Evolutionary conservation across 2,797 vertebrate genomes (phyloP).

Genomic region (Pogoniulus pusillus): DNA sequence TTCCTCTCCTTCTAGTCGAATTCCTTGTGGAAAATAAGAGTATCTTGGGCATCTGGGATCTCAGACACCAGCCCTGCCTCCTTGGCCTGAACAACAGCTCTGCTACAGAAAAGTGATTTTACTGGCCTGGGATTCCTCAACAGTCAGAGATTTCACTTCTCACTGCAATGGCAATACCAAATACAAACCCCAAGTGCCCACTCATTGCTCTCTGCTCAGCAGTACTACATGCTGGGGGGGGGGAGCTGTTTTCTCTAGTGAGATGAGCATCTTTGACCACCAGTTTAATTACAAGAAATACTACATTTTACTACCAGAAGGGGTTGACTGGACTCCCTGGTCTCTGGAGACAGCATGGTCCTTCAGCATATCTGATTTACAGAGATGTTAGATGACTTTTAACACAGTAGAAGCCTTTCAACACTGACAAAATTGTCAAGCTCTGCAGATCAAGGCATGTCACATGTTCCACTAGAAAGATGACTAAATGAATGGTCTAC

Average conservation of each 20-base stretch:
- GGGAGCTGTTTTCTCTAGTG: background rate
- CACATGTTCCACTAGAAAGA: background rate
- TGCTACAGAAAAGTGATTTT: background rate
- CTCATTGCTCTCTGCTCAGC: background rate
- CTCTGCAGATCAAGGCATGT: background rate
- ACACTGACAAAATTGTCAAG: background rate
- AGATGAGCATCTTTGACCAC: background rate
- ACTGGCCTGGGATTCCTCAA: background rate
- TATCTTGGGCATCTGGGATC: background rate
- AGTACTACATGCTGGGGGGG: background rate
- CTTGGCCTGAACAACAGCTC: background rate
- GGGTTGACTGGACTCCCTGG: background rate
- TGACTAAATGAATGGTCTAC: background rate
- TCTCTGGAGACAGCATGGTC: background rate
- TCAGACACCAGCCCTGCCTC: background rate
- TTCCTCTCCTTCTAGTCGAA: background rate
- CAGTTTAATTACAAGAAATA: background rate
- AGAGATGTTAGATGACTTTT: background rate
- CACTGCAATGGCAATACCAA: background rate
- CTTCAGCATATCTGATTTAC: background rate
- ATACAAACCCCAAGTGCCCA: background rate
- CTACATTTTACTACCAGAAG: background rate
- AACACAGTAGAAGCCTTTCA: background rate
- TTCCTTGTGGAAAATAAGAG: background rate
- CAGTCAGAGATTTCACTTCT: background rate